Percentiles rank a stretch among this genome's conserved stretches.
Conservation (phyloP, 2,113 vertebrate species). For the Rhegmatorhina hoffmannsi region DNA sequence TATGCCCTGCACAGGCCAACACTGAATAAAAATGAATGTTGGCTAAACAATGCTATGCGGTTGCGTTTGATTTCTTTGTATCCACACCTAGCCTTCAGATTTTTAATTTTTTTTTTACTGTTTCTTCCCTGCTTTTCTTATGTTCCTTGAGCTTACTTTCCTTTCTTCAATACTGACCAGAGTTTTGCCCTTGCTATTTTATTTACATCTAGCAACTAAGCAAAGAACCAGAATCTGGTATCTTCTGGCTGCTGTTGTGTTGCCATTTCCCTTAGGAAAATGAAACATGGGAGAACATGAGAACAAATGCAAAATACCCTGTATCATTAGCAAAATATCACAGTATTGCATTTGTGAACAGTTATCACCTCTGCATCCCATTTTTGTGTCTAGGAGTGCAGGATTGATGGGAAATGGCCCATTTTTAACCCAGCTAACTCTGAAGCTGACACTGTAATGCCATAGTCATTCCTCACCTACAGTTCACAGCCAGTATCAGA, state of each 20-base stretch:
- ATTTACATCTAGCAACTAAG: background rate
- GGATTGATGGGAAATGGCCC: background rate
- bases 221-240: background rate
- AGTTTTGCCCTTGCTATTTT: background rate
- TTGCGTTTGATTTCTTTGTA: too few species aligned
- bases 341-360: background rate
- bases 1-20: too few species aligned
- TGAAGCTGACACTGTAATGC: background rate
- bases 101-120: background rate
- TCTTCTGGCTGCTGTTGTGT: background rate
- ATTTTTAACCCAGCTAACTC: background rate
- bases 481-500: background rate
- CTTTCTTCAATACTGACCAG: background rate
- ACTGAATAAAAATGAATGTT: too few species aligned
- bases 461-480: background rate
- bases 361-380: background rate
- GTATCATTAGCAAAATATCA: background rate
- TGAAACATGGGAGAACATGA: background rate
- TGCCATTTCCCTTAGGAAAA: background rate
- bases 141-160: background rate
- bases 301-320: background rate
- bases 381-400: background rate
- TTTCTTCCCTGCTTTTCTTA: background rate
- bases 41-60: too few species aligned
- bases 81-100: background rate